Percentiles rank a stretch among this genome's conserved stretches.
These are phyloP conservation scores for Macroglossus sobrinus DNA, from an alignment of 2,113 vertebrate species.

Conservation along the genomic window DNA sequence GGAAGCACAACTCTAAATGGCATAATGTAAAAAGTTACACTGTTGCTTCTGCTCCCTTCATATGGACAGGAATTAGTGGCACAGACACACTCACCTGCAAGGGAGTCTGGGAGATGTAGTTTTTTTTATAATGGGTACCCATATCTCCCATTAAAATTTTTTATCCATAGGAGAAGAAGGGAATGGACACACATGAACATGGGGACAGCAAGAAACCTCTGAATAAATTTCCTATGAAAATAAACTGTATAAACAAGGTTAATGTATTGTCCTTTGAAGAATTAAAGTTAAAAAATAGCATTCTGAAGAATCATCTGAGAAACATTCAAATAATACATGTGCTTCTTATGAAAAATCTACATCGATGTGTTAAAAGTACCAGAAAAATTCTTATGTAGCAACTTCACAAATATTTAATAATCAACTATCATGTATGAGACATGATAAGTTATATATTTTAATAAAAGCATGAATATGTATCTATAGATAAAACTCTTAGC, in stretches of 20 bases:
- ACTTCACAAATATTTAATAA: not conserved
- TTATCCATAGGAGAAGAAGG: not conserved
- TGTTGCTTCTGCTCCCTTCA: not conserved
- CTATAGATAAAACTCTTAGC: not conserved
- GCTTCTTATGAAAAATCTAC: not conserved
- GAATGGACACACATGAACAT: not conserved
- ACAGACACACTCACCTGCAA: not conserved
- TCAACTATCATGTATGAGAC: not conserved
- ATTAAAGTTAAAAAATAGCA: not conserved
- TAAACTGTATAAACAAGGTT: not conserved
- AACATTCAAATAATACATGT: not conserved
- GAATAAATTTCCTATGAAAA: not conserved
- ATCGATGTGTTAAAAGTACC: not conserved
- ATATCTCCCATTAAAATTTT: not conserved
- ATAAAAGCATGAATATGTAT: not conserved
- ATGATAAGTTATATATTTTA: not conserved
- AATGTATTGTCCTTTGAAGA: not conserved
- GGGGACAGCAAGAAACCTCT: not conserved
- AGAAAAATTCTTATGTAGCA: not conserved
- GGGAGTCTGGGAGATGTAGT: not conserved
- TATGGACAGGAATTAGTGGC: not conserved
- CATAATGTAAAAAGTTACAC: not conserved
- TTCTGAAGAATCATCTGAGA: slow-evolving; percentile 31
- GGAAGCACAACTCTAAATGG: not conserved
- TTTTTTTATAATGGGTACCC: not conserved